phyloP scores from a whole-genome alignment of 2,888 invertebrate species.

The Cheilosia scutellata region DNA sequence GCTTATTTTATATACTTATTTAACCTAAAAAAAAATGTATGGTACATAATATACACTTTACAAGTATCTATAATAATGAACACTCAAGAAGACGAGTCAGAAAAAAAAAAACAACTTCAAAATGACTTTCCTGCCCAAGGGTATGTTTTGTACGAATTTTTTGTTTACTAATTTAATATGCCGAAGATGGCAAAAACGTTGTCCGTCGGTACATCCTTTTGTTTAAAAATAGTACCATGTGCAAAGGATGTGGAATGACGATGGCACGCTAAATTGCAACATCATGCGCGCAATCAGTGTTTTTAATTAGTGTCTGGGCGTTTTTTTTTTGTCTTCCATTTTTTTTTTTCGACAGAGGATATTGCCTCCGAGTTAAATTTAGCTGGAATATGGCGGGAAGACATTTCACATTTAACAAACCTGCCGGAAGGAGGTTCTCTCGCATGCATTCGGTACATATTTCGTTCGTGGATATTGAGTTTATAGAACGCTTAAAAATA shows the following conservation, averaged over 20 bases:
- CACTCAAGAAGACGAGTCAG: not conserved
- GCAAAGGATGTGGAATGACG: not conserved
- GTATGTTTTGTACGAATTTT: not conserved
- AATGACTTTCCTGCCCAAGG: conserved; percentile 17
- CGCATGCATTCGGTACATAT: not conserved
- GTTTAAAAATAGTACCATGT: conserved; percentile 30
- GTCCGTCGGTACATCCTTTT: conserved; percentile 38
- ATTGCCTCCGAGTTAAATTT: not conserved
- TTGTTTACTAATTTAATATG: conserved; percentile 26
- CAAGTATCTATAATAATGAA: not conserved
- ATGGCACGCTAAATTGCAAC: conserved; percentile 1
- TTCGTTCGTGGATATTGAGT: not conserved
- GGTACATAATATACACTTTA: not conserved
- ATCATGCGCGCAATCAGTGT: conserved; percentile 30
- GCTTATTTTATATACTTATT: not conserved
- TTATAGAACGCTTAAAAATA: not conserved
- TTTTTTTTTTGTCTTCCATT: not conserved
- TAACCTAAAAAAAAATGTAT: not conserved
- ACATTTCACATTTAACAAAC: not conserved
- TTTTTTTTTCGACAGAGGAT: not conserved
- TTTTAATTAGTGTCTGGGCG: conserved; percentile 38
- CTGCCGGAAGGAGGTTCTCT: conserved; percentile 20
- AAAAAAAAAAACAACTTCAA: not conserved
- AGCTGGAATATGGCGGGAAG: conserved; percentile 1
- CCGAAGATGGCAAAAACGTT: conserved; percentile 15